These are phyloP conservation scores for Tigriopus japonicus DNA, from an alignment of 1,140 invertebrate species.

Conservation along the genomic window DNA sequence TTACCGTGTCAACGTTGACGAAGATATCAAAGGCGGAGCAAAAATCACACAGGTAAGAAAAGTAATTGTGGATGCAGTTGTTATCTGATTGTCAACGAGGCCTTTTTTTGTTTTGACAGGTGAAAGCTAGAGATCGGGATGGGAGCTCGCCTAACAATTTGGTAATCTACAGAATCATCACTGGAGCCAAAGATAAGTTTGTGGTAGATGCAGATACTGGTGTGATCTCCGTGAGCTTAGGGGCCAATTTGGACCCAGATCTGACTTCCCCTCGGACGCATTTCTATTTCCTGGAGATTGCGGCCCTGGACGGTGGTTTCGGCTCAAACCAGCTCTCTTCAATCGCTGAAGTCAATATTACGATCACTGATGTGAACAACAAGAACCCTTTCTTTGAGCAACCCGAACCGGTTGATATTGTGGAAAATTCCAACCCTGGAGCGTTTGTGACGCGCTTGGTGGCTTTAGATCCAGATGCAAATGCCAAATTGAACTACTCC, in stretches of 20 bases:
- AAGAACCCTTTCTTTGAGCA: constrained; percentile 55
- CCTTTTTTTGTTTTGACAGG: constrained; percentile 21
- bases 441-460: constrained; percentile 15
- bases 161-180: constrained; percentile 65
- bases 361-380: constrained; percentile 75
- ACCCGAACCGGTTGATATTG: constrained; percentile 23
- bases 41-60: constrained; percentile 45
- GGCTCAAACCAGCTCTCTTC: constrained; percentile 42
- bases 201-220: constrained; percentile 62
- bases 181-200: constrained; percentile 77
- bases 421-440: constrained; percentile 16
- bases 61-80: background rate
- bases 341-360: constrained; percentile 49
- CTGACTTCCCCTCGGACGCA: constrained; percentile 44
- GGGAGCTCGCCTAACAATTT: constrained; percentile 65
- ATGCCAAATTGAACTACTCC: constrained; percentile 18
- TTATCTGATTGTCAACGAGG: background rate
- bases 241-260: constrained; percentile 72
- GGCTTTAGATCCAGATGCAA: constrained; percentile 19
- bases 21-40: constrained; percentile 57
- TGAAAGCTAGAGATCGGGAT: constrained; percentile 61
- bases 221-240: constrained; percentile 58
- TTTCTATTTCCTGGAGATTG: constrained; percentile 29
- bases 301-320: constrained; percentile 67
- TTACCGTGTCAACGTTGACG: constrained; percentile 53